Conservation (phyloP, 1,140 invertebrate species). For the Octopus sinensis region DNA sequence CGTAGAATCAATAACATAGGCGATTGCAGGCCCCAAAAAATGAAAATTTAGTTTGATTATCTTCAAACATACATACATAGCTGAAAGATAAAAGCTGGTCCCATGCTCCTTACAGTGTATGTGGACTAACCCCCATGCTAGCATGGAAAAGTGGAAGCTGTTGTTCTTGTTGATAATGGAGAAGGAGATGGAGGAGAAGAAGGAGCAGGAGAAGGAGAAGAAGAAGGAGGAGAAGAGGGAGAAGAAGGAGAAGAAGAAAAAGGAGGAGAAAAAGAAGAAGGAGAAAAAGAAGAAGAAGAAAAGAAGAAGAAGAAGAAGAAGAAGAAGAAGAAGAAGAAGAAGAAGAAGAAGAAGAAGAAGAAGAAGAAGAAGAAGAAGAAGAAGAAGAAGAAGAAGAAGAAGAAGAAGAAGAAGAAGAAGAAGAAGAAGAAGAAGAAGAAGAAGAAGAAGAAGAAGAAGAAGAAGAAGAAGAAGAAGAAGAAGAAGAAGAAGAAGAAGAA, state of each 20-base stretch:
- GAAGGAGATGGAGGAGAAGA: background rate
- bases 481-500: background rate
- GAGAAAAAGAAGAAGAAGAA: background rate
- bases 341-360: background rate
- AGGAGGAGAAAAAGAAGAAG: background rate
- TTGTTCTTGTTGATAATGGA: background rate
- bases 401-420: background rate
- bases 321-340: background rate
- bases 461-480: background rate
- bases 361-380: background rate
- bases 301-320: background rate
- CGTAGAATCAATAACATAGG: too few species aligned
- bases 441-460: background rate
- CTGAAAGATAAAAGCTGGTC: too few species aligned
- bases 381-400: background rate
- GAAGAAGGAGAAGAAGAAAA: background rate
- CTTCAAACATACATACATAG: too few species aligned
- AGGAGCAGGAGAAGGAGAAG: background rate
- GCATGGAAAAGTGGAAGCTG: too few species aligned
- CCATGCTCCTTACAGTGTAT: too few species aligned
- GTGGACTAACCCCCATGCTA: too few species aligned
- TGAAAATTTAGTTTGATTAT: too few species aligned
- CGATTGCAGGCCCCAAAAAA: too few species aligned
- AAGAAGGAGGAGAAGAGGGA: background rate
- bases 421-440: background rate